phyloP scores from a whole-genome alignment of 2,113 vertebrate species.

The Toxostoma redivivum region DNA sequence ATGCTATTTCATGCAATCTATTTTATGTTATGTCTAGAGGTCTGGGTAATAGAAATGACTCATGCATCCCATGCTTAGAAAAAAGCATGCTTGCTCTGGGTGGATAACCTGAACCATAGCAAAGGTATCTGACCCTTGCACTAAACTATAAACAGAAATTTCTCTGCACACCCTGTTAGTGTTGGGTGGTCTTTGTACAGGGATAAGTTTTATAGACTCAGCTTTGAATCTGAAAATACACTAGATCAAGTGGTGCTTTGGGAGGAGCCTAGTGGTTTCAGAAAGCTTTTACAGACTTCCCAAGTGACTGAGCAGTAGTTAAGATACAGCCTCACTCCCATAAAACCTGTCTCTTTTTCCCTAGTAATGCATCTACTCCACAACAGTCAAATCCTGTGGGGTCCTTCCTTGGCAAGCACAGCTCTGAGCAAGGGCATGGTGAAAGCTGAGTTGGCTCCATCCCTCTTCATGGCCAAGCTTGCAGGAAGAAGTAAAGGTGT shows the following conservation, averaged over 20 bases:
- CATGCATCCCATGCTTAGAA: conserved; percentile 14
- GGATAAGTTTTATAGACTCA: conserved; percentile 18
- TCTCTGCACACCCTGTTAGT: not conserved
- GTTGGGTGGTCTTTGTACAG: conserved; percentile 7
- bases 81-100: not conserved
- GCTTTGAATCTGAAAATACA: conserved; percentile 5
- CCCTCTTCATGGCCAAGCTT: accelerated
- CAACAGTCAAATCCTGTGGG: not conserved
- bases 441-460: conserved; percentile 1
- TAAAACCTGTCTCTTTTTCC: not conserved
- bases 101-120: conserved; percentile 25
- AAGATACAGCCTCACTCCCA: not conserved
- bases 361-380: not conserved
- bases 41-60: conserved; percentile 28
- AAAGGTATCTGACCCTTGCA: conserved; percentile 1
- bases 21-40: conserved; percentile 49
- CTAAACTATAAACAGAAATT: not conserved
- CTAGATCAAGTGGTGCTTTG: conserved; percentile 2
- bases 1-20: conserved; percentile 1
- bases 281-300: conserved; percentile 52
- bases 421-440: not conserved
- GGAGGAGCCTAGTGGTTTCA: conserved; percentile 13
- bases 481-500: not conserved
- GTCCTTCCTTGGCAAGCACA: not conserved
- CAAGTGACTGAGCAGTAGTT: conserved; percentile 17